A percentile compares a stretch with the other conserved stretches of the same genome.
These are phyloP conservation scores for Leptosomus discolor DNA, from an alignment of 2,113 vertebrate genomes.

Conservation along the genomic window DNA sequence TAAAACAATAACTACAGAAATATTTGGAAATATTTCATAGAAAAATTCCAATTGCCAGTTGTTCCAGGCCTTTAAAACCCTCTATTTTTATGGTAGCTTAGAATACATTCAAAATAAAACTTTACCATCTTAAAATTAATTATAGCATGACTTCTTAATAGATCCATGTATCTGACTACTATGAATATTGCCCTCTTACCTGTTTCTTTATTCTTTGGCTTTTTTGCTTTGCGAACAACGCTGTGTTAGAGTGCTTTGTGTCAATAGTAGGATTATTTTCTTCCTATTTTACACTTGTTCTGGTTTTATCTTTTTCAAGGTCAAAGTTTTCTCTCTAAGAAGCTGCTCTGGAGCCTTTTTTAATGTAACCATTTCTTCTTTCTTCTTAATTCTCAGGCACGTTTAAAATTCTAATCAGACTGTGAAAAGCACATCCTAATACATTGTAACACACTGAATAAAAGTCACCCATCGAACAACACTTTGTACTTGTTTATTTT, in stretches of 20 bases:
- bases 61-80: neutral
- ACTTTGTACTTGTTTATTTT: slow-evolving; percentile 64
- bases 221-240: neutral
- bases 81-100: neutral
- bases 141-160: neutral
- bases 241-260: neutral
- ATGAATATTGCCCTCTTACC: neutral
- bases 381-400: slow-evolving; percentile 60
- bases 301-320: slow-evolving; percentile 69
- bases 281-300: slow-evolving; percentile 9
- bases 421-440: slow-evolving; percentile 22
- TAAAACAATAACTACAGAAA: neutral
- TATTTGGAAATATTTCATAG: neutral
- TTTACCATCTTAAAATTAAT: neutral
- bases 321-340: slow-evolving; percentile 44
- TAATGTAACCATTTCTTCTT: slow-evolving; percentile 9
- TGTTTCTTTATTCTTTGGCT: neutral
- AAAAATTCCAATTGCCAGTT: neutral
- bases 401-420: slow-evolving; percentile 73
- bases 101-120: neutral
- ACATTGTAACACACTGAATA: slow-evolving; percentile 10
- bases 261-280: neutral
- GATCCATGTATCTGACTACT: neutral
- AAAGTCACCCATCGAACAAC: slow-evolving; percentile 51
- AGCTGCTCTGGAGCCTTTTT: slow-evolving; percentile 3